A percentile compares a stretch with the other conserved stretches of the same genome.
Conservation (phyloP, 2,888 invertebrate species). For the Seira ritae region DNA sequence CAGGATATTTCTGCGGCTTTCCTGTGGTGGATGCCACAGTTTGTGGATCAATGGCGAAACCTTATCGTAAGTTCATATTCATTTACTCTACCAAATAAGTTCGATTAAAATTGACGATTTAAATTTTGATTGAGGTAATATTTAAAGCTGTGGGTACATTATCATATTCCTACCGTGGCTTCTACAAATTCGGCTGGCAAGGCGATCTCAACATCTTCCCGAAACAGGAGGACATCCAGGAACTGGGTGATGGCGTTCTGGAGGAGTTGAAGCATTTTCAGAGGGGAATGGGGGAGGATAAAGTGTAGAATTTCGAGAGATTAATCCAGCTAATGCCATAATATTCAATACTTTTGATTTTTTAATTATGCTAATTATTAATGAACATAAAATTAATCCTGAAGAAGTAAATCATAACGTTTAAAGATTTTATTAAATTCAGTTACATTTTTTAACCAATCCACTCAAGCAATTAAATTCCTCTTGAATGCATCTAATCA, state of each 20-base stretch:
- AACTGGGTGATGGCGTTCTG: conserved; percentile 18
- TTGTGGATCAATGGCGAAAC: conserved; percentile 35
- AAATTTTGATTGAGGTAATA: neutral
- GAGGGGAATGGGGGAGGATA: neutral
- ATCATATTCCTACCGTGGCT: conserved; percentile 35
- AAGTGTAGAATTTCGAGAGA: neutral
- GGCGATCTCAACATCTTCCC: conserved; percentile 27
- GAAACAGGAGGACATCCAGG: conserved; percentile 25
- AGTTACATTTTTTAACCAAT: neutral
- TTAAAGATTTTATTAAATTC: neutral
- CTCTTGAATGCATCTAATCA: conserved; percentile 21
- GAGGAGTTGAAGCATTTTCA: conserved; percentile 23
- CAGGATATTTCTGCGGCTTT: conserved; percentile 35
- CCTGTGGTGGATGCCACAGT: conserved; percentile 37
- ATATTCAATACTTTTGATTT: too few relatives aligned
- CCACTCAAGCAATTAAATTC: conserved; percentile 16
- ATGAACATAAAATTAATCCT: neutral
- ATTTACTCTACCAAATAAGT: neutral
- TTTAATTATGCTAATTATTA: too few relatives aligned
- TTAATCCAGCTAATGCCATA: too few relatives aligned
- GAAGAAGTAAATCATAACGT: neutral
- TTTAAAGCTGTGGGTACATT: conserved; percentile 38
- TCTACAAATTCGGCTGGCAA: conserved; percentile 32
- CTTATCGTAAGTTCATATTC: conserved; percentile 48
- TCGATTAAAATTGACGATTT: neutral